phyloP scores from a whole-genome alignment of 2,888 invertebrate genomes.

The Nephrotoma guestfalica region DNA sequence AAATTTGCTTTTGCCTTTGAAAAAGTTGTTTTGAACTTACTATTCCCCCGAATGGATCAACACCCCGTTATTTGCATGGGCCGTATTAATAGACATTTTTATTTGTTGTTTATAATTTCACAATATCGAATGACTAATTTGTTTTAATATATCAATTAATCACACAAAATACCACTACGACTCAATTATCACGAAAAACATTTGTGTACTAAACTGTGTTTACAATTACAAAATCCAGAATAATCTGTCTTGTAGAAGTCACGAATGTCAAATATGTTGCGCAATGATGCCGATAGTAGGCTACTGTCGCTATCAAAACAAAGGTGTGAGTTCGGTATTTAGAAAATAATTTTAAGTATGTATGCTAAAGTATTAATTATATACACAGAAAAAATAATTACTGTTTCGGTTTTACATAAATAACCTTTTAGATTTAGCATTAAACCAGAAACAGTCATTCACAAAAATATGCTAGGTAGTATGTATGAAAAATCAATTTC shows the following conservation, averaged over 20 bases:
- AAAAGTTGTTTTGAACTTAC: conserved; percentile 43
- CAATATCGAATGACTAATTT: background rate
- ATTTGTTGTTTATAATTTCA: background rate
- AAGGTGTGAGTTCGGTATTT: background rate
- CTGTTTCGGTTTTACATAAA: no score
- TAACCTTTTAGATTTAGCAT: background rate
- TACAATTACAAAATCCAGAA: background rate
- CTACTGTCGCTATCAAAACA: background rate
- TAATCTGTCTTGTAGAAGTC: background rate
- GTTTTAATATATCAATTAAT: background rate
- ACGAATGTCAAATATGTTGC: background rate
- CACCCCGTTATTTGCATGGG: conserved; percentile 89
- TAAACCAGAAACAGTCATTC: background rate
- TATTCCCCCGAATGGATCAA: conserved; percentile 90
- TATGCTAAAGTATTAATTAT: no score
- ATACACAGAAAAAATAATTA: no score
- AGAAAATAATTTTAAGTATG: background rate
- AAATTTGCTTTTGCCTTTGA: background rate
- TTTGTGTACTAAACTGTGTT: background rate
- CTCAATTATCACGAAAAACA: background rate
- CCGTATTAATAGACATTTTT: conserved; percentile 88
- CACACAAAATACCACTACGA: background rate
- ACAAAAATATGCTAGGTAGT: background rate
- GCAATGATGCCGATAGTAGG: background rate
- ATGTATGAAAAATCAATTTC: background rate